phyloP scores from a whole-genome alignment of 2,113 vertebrate species.

The Pterocles burchelli region DNA sequence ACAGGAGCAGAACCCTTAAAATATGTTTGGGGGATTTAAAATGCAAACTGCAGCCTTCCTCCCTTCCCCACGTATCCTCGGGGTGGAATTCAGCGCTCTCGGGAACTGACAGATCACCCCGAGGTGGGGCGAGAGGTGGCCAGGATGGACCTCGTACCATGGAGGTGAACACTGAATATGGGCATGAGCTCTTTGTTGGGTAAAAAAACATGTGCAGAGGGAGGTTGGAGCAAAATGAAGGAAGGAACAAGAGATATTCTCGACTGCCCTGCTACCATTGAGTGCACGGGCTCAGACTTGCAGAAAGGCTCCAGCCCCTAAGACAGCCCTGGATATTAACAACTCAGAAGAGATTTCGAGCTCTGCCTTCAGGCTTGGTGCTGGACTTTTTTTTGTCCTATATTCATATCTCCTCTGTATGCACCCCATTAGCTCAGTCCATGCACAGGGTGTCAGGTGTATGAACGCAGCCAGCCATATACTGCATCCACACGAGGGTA shows the following conservation, averaged over 20 bases:
- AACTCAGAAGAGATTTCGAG: not conserved
- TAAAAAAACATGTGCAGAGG: not conserved
- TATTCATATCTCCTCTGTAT: not conserved
- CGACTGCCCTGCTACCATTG: not conserved
- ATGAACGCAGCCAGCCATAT: not conserved
- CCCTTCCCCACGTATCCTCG: not conserved
- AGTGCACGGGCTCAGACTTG: not conserved
- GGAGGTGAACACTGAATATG: not conserved
- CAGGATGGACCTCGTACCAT: not conserved
- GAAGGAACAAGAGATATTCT: not conserved
- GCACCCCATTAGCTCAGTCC: not conserved
- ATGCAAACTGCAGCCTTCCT: constrained; percentile 19
- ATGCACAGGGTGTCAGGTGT: not conserved
- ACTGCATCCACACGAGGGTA: not conserved
- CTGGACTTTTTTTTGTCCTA: not conserved
- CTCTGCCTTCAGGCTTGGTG: constrained; percentile 9
- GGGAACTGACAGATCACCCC: not conserved
- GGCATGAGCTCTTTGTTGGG: not conserved
- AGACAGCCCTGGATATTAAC: not conserved
- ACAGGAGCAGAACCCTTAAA: constrained; percentile 56
- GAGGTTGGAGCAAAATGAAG: not conserved
- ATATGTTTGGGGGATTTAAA: constrained; percentile 51
- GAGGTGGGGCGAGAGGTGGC: not conserved
- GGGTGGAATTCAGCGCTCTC: rapidly evolving
- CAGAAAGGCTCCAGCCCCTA: not conserved